phyloP scores from a whole-genome alignment of 2,797 vertebrate genomes.

The Halcyon chelicuti region DNA sequence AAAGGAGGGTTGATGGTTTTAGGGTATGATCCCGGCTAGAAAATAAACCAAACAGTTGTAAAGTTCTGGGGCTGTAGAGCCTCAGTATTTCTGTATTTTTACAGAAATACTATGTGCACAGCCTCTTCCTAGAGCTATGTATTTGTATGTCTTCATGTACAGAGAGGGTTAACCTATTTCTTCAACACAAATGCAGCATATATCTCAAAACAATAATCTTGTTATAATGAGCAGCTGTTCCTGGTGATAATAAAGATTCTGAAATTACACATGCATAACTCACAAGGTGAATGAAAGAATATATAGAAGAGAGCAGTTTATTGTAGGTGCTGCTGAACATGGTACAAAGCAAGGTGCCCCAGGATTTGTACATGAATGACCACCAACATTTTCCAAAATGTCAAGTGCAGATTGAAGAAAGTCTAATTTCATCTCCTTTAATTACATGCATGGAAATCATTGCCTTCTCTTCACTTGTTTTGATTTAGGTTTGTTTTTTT shows the following conservation, averaged over 20 bases:
- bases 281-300: background rate
- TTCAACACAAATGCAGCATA: background rate
- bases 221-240: conserved; percentile 45
- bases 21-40: background rate
- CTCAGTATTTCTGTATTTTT: background rate
- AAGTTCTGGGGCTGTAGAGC: background rate
- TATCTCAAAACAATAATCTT: conserved; percentile 49
- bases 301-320: background rate
- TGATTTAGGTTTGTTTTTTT: background rate
- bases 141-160: background rate
- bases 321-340: background rate
- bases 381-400: background rate
- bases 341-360: background rate
- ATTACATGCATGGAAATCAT: background rate
- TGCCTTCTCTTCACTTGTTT: background rate
- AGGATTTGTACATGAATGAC: background rate
- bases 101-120: background rate
- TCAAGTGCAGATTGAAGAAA: background rate
- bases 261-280: conserved; percentile 1
- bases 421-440: background rate
- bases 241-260: conserved; percentile 33
- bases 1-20: background rate
- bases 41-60: background rate
- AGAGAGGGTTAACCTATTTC: conserved; percentile 32
- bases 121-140: background rate